Evolutionary conservation across 2,113 vertebrate species (phyloP).

Genomic region (Pomatorhinus ruficollis): DNA sequence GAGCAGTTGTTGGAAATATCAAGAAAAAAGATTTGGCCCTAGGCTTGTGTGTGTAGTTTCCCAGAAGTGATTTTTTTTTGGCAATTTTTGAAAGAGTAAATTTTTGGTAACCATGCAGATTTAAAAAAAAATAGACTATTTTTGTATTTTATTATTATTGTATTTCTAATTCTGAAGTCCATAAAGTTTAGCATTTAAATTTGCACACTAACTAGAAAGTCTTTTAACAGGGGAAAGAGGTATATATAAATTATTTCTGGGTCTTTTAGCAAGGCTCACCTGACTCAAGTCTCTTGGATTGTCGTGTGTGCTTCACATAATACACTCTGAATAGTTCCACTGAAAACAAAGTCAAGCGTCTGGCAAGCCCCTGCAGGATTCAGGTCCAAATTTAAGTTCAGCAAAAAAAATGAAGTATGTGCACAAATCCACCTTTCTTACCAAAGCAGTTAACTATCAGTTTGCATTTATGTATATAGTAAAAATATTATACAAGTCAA

Average conservation of each 20-base stretch:
- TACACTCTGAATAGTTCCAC: not conserved
- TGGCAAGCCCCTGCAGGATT: not conserved
- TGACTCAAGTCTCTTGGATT: not conserved
- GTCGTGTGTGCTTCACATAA: not conserved
- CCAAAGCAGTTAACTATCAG: not conserved
- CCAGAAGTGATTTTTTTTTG: slow-evolving; percentile 72
- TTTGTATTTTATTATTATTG: not conserved
- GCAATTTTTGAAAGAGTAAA: slow-evolving; percentile 73
- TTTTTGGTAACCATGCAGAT: slow-evolving; percentile 66
- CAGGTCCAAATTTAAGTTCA: not conserved
- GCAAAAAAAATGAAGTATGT: not conserved
- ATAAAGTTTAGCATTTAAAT: not conserved
- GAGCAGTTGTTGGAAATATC: slow-evolving; percentile 72
- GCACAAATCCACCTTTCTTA: not conserved
- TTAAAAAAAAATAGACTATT: slow-evolving; percentile 30
- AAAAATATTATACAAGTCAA: not conserved
- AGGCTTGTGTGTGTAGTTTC: slow-evolving; percentile 67
- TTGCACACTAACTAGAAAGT: not conserved
- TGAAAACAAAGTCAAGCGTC: slow-evolving; percentile 3
- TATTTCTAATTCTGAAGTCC: not conserved
- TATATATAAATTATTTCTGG: not conserved
- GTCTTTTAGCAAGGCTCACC: not conserved
- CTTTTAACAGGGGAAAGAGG: not conserved
- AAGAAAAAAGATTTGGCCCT: slow-evolving; percentile 75
- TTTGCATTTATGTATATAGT: not conserved